Percentiles rank a stretch among this genome's conserved stretches.
Evolutionary conservation across 2,797 vertebrate genomes (phyloP).

Genomic region (Sebastes hopkinsi): DNA sequence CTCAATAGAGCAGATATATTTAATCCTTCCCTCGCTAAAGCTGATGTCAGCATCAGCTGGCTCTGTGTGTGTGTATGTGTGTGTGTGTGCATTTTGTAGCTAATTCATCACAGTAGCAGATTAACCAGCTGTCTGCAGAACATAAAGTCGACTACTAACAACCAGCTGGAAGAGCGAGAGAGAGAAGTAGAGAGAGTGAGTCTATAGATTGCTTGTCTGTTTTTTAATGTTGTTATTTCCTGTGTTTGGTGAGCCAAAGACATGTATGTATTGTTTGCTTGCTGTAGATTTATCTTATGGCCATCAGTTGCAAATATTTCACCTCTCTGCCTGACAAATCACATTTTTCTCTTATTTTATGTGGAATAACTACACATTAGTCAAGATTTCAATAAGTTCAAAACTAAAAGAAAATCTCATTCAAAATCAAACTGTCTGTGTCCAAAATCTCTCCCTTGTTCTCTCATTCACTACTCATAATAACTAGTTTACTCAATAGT

Average conservation of each 20-base stretch:
- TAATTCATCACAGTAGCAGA: constrained; percentile 66
- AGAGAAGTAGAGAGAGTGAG: background rate
- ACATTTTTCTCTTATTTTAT: no score
- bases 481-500: background rate
- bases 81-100: constrained; percentile 41
- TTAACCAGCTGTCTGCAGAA: constrained; percentile 66
- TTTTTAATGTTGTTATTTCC: background rate
- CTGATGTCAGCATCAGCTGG: constrained; percentile 72
- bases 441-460: background rate
- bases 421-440: background rate
- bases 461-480: background rate
- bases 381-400: background rate
- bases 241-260: background rate
- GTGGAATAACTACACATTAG: background rate
- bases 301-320: background rate
- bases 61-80: constrained; percentile 16
- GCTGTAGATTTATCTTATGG: background rate
- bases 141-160: constrained; percentile 43
- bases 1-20: constrained; percentile 73
- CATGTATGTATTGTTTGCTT: background rate
- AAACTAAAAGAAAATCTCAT: background rate
- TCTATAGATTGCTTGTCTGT: background rate
- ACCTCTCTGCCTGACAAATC: background rate
- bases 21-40: constrained; percentile 61
- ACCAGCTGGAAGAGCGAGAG: constrained; percentile 38